Evolutionary conservation across 2,797 vertebrate genomes (phyloP), one percentile per base, ranked within the genome.

Genomic region (Notoglanidium macrostoma): DNA sequence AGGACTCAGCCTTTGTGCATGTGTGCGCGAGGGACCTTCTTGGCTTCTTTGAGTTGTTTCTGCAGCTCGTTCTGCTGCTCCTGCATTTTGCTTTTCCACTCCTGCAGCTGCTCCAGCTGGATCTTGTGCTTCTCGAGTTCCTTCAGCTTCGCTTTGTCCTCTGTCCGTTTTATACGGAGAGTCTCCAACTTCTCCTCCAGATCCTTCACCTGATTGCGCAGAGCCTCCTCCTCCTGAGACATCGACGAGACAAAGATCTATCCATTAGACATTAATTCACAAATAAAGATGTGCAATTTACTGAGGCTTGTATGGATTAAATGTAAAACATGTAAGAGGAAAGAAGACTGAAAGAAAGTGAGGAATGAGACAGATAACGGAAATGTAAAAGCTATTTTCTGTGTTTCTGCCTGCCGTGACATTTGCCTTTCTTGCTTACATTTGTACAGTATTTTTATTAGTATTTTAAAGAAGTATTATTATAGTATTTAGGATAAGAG

Each of bases 11-110:
- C 35, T 40, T 46, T 74, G 32, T 40, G 59, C n/a, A 26, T 29
- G 59, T 74, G 32, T 40, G 59, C n/a, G 32, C 29, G 35, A 0
- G 23, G 26, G 2, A 99, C 98, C 98, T 97, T 99, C 91, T 97
- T 97, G 63, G 97, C 98, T 91, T 99, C 98, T 90, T 99, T 99
- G 8, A 99, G 94, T 35, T 98, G 97, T 59, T 95, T 97, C 94
- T 99, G 98, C 85, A 99, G 95, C 0, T 99, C 98, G 0, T 96
- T 93, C 94, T 99, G 98, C 91, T 99, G 98, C 90, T 99, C 98
- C 90, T 99, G 98, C 96, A 99, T 99, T 88, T 99, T 99, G 94
- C 88, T 98, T 93, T 97, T 99, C 98, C 98, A 99, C 91, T 99
- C 98, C 90, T 99, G 98, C 89, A 99, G 97, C 93, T 99, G 98